Evolutionary conservation across 1,140 invertebrate species (phyloP), one percentile per base, ranked within the genome.

Genomic region (Euborellia annulipes): DNA sequence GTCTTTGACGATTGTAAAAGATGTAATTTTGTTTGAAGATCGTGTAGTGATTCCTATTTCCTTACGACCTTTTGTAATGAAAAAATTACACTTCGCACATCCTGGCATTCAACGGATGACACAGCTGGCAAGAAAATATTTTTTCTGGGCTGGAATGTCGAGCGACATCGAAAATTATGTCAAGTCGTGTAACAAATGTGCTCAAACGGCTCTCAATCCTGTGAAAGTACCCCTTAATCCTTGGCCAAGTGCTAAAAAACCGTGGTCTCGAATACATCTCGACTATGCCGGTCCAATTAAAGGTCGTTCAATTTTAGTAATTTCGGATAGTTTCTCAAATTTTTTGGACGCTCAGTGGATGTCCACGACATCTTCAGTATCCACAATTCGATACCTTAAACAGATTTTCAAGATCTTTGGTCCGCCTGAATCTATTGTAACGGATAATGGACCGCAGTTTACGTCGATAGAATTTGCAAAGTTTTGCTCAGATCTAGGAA

Each of bases 391-490:
- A 41, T 39, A 54, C 3, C 32, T 62, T 3, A 46, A 55, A 14
- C 41, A 57, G 41, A 58, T 56, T 44, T 61, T 62, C 51, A 46
- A 52, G 8, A 42, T 50, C 3, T 55, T 58, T 38, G 62, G 58
- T 7, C 49, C 61, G 21, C 60, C 60, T 32, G 52, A 60, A 40
- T 47, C 51, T 1, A 21, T 64, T 11, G 58, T 63, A 3, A 56
- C 55, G 20, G 61, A 64, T 45, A 63, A 63, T 54, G 62, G 57
- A 16, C 57, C 55, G 20, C 50, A 52, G n/a, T 63, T 64, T 45
- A 58, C 49, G n/a, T 61, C 58, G 14, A 47, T 53, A 16, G 54
- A 59, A 39, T 63, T 64, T 43, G 51, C 53, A 43, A 19, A 36
- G 6, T 62, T 61, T 49, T 53, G 49, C 0, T 50, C 49, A 17